These are phyloP conservation scores for Hirundichthys speculiger DNA, from an alignment of 2,113 vertebrate species.

Conservation along the genomic window DNA sequence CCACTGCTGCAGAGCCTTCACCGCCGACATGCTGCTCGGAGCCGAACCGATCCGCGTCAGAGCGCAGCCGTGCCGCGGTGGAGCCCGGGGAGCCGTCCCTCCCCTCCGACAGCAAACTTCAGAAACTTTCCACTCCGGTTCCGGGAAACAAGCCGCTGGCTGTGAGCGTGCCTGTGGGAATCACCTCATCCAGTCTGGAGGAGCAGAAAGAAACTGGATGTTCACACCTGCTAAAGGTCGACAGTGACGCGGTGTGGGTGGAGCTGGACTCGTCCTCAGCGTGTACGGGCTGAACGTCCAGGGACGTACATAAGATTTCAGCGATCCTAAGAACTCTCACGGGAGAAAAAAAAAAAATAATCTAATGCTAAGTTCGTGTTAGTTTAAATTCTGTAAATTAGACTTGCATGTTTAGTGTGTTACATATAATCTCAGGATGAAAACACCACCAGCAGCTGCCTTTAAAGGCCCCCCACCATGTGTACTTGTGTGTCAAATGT, in stretches of 20 bases:
- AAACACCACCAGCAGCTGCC: too few species aligned
- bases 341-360: too few species aligned
- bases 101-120: not conserved
- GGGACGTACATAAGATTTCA: not conserved
- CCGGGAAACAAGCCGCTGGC: slow-evolving; percentile 6
- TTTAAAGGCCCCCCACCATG: too few species aligned
- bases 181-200: not conserved
- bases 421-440: too few species aligned
- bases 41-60: too few species aligned
- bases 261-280: slow-evolving; percentile 23
- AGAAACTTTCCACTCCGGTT: slow-evolving; percentile 48
- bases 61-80: too few species aligned
- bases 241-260: slow-evolving; percentile 50
- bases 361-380: too few species aligned
- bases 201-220: not conserved
- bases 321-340: too few species aligned
- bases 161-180: not conserved
- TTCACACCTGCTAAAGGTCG: slow-evolving; percentile 62
- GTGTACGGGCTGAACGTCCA: too few species aligned
- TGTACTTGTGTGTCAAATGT: too few species aligned
- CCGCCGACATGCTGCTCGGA: slow-evolving; percentile 84
- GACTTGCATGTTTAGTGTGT: too few species aligned
- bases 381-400: too few species aligned
- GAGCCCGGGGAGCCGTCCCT: not conserved
- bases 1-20: slow-evolving; percentile 95